These are phyloP conservation scores for Hassar affinis DNA, from an alignment of 2,113 vertebrate species.

Conservation along the genomic window DNA sequence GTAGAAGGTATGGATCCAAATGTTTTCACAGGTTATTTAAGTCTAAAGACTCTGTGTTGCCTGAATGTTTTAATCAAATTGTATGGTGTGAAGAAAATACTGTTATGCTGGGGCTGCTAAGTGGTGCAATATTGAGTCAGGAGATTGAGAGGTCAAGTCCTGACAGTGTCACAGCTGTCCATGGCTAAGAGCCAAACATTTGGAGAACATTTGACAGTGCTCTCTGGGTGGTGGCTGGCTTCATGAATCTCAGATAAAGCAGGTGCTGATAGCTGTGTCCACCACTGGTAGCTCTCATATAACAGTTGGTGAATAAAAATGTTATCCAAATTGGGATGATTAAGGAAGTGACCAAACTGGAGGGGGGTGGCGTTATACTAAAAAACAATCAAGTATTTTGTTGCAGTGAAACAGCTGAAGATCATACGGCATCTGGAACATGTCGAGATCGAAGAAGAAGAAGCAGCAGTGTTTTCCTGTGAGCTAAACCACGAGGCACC, in stretches of 20 bases:
- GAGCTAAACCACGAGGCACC: conserved; percentile 88
- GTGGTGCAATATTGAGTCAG: background rate
- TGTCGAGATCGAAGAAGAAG: conserved; percentile 78
- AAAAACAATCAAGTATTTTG: background rate
- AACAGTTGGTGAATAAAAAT: background rate
- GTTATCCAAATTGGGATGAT: too few species aligned
- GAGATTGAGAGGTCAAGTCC: background rate
- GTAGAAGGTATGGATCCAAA: conserved; percentile 77
- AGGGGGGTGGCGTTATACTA: background rate
- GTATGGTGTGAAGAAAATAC: background rate
- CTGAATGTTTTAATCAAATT: background rate
- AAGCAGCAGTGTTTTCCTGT: conserved; percentile 72
- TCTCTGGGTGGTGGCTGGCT: background rate
- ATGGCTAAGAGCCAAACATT: background rate
- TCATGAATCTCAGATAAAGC: background rate
- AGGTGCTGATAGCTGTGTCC: background rate
- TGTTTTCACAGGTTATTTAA: background rate
- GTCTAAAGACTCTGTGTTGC: background rate
- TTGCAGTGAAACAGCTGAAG: conserved; percentile 76
- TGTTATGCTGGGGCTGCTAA: background rate
- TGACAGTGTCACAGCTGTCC: background rate
- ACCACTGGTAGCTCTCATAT: background rate
- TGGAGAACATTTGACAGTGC: background rate
- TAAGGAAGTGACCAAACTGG: background rate
- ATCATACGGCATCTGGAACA: conserved; percentile 80